Percentiles rank a stretch among this genome's conserved stretches.
These are phyloP conservation scores for Pseudochaenichthys georgianus DNA, from an alignment of 2,797 vertebrate genomes.

Conservation along the genomic window DNA sequence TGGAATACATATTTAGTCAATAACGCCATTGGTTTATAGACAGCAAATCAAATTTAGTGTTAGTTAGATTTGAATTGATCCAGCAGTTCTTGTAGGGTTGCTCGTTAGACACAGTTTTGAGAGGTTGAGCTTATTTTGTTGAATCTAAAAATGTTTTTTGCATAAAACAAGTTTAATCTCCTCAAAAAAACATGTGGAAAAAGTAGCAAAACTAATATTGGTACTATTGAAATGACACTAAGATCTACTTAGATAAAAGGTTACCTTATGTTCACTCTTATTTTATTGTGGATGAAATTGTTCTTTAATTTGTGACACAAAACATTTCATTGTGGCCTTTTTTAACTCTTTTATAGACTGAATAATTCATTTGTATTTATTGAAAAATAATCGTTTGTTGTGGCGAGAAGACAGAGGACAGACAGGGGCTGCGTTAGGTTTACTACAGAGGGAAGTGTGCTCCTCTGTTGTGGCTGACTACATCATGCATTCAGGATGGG, in stretches of 20 bases:
- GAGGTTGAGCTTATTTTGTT: background rate
- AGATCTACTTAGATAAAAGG: background rate
- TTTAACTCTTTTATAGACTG: background rate
- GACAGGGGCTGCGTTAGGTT: constrained; percentile 50
- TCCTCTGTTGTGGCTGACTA: constrained; percentile 52
- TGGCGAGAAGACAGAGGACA: constrained; percentile 32
- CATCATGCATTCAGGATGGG: constrained; percentile 48
- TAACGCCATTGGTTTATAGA: background rate
- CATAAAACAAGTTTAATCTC: background rate
- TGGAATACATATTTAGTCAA: background rate
- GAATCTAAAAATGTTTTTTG: background rate
- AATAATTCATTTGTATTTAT: background rate
- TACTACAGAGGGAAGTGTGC: constrained; percentile 43
- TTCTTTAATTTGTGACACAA: background rate
- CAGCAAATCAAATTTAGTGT: background rate
- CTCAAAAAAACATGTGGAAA: background rate
- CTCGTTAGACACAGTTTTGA: background rate
- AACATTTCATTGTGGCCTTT: no score
- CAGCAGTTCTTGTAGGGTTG: background rate
- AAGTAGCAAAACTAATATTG: background rate
- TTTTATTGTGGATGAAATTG: background rate
- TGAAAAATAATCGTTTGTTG: background rate
- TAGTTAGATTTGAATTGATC: background rate
- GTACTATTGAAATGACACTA: background rate
- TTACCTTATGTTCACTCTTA: background rate